These are phyloP conservation scores for Charadrius vociferus DNA, from an alignment of 2,113 vertebrate genomes.

Conservation along the genomic window DNA sequence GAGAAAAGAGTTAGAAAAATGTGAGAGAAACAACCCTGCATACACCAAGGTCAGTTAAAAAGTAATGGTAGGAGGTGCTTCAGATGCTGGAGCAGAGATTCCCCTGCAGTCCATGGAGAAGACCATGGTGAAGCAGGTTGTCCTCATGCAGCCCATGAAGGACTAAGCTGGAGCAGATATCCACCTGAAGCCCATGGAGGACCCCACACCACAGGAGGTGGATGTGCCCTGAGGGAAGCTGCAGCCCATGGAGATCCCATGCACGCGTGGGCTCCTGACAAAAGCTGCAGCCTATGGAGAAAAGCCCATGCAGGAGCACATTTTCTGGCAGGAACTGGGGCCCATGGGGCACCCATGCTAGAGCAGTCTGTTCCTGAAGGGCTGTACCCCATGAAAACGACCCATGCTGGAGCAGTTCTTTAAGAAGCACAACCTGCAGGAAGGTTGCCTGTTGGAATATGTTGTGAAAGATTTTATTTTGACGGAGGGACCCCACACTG, in stretches of 20 bases:
- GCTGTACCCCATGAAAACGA: neutral
- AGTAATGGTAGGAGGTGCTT: accelerated
- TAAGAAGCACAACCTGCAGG: neutral
- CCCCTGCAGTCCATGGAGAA: neutral
- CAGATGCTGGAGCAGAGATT: neutral
- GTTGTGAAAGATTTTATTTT: neutral
- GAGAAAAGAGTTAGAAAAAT: neutral
- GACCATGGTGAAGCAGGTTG: neutral
- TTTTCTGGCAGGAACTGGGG: neutral
- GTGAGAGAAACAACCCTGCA: neutral
- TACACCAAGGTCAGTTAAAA: neutral
- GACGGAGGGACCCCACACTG: neutral
- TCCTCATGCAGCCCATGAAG: neutral
- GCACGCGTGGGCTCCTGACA: neutral
- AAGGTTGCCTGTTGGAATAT: neutral
- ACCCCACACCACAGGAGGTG: neutral
- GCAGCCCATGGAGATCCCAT: neutral
- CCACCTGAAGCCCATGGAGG: neutral
- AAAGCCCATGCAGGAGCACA: no score
- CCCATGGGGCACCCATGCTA: accelerated
- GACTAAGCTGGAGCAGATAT: neutral
- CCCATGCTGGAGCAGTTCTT: neutral
- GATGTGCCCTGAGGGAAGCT: neutral
- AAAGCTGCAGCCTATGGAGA: neutral
- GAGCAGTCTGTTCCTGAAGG: neutral